Base-by-base conservation (phyloP, 2,888 invertebrate genomes). In the Argyresthia albistria region DNA sequence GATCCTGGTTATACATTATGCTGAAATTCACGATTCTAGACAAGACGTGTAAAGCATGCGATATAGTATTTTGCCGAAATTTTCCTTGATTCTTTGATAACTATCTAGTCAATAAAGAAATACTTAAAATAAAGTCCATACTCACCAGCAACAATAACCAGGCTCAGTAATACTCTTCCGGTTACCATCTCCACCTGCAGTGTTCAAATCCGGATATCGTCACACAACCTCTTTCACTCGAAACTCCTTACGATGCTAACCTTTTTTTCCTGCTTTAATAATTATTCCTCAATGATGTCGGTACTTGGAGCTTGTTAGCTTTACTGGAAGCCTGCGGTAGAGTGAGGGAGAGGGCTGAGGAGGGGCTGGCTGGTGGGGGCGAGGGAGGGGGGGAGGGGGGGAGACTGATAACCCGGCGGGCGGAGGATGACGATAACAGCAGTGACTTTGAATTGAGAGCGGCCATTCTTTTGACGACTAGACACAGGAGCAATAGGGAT, bases 141-240 rank as follows among this genome's bases (percentile, higher is more conserved):
- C 83, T 81, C 58, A 86, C 84, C 83, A 75, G 75, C 68, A 64
- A 79, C 63, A 65, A 82, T 70, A 64, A 82, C 67, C 66, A 75
- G 66, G 65, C 75, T 82, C 67, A 82, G 66, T 56, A 81, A 61
- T 58, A 77, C 60, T 76, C 71, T 80, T 65, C 68, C 70, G 81
- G 71, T 76, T 76, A 79, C 66, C 84, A 86, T 86, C 80, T 82
- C 83, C 83, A 84, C 71, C 62, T 70, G 62, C 60, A 73, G 60
- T 64, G 64, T 75, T 70, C 70, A 66, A 70, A 65, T 66, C 59
- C 46, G 55, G 53, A 63, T 56, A 57, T 58, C 59, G 53, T 57
- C 65, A 65, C 66, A 54, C 56, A 53, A 42, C 47, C 47, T 50
- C 52, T 43, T 48, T 15, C 52, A 46, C 36, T 39, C n/a, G 2